phyloP scores from a whole-genome alignment of 1,140 invertebrate species.

The Listronotus oregonensis region DNA sequence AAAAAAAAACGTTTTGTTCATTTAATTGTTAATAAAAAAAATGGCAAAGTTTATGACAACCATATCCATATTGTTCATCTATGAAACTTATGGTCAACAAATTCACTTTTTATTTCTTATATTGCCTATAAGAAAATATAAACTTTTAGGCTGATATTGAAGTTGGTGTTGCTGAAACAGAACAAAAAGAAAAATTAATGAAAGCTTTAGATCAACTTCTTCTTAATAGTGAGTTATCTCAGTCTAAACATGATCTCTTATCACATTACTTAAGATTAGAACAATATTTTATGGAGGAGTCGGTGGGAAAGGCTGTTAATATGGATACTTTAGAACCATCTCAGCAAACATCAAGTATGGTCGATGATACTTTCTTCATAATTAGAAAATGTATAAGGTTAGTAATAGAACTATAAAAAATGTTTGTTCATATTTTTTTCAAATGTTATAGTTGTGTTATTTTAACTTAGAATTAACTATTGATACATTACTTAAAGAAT shows the following conservation, averaged over 20 bases:
- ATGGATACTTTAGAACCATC: slow-evolving; percentile 75
- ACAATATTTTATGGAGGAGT: slow-evolving; percentile 94
- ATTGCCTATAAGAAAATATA: no score
- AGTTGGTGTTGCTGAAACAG: slow-evolving; percentile 63
- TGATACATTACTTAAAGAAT: no score
- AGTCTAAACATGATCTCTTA: slow-evolving; percentile 87
- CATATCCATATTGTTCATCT: no score
- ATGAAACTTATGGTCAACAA: no score
- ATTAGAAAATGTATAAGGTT: slow-evolving; percentile 94
- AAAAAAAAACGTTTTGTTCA: no score
- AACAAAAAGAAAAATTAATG: slow-evolving; percentile 60
- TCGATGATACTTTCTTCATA: slow-evolving; percentile 98
- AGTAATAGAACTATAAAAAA: no score
- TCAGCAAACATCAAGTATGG: slow-evolving; percentile 85
- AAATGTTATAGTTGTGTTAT: no score
- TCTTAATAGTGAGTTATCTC: slow-evolving; percentile 77
- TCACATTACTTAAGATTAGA: slow-evolving; percentile 91
- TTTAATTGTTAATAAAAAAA: no score
- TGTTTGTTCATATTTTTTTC: no score
- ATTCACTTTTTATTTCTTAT: no score
- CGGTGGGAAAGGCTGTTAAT: slow-evolving; percentile 89
- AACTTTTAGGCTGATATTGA: slow-evolving; percentile 71
- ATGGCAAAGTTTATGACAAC: no score
- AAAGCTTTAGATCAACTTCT: slow-evolving; percentile 73
- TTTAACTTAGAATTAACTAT: no score